A percentile compares a stretch with the other conserved stretches of the same genome.
phyloP scores from a whole-genome alignment of 2,797 vertebrate genomes.

The Danio choprae region DNA sequence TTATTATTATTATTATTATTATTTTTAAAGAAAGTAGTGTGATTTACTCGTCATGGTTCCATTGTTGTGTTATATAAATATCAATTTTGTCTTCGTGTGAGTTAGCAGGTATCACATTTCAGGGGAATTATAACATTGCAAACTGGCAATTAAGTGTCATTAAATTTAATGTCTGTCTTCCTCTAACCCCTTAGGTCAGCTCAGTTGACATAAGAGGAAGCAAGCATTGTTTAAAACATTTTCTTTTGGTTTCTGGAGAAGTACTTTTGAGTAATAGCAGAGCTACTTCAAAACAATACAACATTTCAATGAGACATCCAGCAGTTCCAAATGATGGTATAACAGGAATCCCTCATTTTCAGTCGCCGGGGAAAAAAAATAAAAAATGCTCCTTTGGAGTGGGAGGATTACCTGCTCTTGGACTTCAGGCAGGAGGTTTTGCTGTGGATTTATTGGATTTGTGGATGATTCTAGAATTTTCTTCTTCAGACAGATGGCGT shows the following conservation, averaged over 20 bases:
- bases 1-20: no score
- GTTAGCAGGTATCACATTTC: no score
- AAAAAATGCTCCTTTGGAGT: neutral
- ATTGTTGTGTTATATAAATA: no score
- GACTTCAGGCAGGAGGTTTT: neutral
- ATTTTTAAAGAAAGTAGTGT: no score
- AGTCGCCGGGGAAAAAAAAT: neutral
- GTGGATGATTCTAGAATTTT: neutral
- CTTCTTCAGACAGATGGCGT: constrained; percentile 1
- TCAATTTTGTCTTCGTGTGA: no score
- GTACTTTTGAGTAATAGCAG: neutral
- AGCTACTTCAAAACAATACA: neutral
- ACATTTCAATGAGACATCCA: neutral
- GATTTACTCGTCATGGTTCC: no score
- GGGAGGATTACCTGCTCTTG: neutral
- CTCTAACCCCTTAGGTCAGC: neutral
- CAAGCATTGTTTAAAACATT: neutral
- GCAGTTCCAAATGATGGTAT: neutral
- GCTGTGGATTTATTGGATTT: neutral
- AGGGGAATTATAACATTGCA: neutral
- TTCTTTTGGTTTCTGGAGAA: neutral
- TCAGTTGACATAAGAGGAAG: neutral
- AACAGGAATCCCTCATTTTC: neutral
- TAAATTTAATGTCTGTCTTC: neutral
- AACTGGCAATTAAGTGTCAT: neutral